Percentiles rank a stretch among this genome's conserved stretches.
Evolutionary conservation across 1,140 invertebrate species (phyloP).

Genomic region (Pentalonia nigronervosa): DNA sequence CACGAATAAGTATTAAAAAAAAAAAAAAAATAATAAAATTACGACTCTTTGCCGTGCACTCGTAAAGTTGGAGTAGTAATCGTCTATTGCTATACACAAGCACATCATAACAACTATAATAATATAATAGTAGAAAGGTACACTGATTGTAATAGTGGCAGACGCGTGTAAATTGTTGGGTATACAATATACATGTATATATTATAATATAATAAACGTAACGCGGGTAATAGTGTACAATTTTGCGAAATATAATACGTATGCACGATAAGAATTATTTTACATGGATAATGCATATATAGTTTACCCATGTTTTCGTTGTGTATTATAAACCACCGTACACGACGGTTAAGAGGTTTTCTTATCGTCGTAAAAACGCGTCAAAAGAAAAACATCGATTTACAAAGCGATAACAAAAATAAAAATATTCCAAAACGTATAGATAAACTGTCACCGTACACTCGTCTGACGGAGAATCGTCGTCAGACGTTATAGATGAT

Average conservation of each 20-base stretch:
- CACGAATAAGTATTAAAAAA: conserved; percentile 3
- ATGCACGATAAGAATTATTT: background rate
- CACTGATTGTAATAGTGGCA: background rate
- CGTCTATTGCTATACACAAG: background rate
- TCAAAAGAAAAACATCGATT: background rate
- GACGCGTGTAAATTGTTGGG: background rate
- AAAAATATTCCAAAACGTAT: background rate
- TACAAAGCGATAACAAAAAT: background rate
- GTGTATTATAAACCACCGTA: background rate
- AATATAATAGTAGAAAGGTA: background rate
- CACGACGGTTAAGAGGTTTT: background rate
- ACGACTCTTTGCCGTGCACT: background rate
- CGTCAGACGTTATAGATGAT: background rate
- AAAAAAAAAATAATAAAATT: background rate
- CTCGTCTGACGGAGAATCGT: background rate
- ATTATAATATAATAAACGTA: background rate
- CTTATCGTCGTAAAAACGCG: background rate
- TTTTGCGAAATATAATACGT: background rate
- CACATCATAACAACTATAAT: background rate
- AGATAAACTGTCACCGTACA: background rate
- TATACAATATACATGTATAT: background rate
- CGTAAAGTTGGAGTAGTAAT: background rate
- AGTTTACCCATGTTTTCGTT: background rate
- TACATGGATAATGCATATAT: background rate
- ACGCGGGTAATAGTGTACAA: background rate